Conservation (phyloP, 2,888 invertebrate genomes). For the Brenthis daphne region DNA sequence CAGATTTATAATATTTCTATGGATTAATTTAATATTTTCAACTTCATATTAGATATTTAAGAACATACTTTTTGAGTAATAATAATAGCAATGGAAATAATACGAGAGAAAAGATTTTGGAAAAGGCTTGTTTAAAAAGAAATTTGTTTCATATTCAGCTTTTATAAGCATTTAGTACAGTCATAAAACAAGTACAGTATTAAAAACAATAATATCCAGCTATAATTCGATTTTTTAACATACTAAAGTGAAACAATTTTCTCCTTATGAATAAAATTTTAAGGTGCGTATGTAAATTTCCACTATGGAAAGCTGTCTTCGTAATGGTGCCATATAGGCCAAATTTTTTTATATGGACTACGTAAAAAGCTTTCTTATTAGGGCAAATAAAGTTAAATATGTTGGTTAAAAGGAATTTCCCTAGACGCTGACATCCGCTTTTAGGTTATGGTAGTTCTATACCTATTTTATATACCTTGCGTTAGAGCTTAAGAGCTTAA, state of each 20-base stretch:
- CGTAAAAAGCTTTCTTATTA: conserved; percentile 63
- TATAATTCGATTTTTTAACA: conserved; percentile 76
- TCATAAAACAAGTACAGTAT: conserved; percentile 23
- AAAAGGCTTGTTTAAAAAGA: background rate
- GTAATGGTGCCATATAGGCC: conserved; percentile 73
- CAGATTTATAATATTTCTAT: too few species aligned
- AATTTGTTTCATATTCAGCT: background rate
- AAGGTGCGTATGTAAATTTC: conserved; percentile 79
- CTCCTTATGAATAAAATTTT: conserved; percentile 81
- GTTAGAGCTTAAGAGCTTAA: too few species aligned
- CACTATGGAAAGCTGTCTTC: conserved; percentile 69
- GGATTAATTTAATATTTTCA: too few species aligned
- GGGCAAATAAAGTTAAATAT: conserved; percentile 27
- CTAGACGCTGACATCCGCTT: conserved; percentile 7
- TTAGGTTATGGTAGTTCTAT: too few species aligned
- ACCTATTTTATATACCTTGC: too few species aligned
- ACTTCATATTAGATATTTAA: too few species aligned
- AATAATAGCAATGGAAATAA: too few species aligned
- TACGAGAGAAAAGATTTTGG: too few species aligned
- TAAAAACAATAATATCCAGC: conserved; percentile 44
- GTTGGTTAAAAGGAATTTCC: conserved; percentile 18
- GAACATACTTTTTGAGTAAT: too few species aligned
- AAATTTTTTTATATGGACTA: conserved; percentile 67
- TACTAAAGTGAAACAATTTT: conserved; percentile 75
- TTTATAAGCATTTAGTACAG: conserved; percentile 4